A percentile compares a stretch with the other conserved stretches of the same genome.
Evolutionary conservation across 2,888 invertebrate genomes (phyloP).

Genomic region (Sphaerophoria rueppellii): DNA sequence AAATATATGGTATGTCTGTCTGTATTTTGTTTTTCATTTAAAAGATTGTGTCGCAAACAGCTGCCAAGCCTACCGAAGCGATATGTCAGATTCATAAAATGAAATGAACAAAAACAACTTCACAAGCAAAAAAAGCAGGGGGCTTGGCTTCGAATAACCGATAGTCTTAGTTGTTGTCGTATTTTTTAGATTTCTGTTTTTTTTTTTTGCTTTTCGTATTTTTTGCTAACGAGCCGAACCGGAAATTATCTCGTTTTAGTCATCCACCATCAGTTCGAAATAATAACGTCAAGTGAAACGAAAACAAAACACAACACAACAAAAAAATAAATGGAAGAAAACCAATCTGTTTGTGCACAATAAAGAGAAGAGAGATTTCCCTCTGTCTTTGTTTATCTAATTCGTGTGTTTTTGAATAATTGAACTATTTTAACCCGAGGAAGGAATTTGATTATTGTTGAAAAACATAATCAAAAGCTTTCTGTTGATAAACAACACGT

Average conservation of each 20-base stretch:
- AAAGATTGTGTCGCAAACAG: constrained; percentile 30
- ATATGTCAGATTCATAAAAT: constrained; percentile 4
- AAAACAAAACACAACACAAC: not conserved
- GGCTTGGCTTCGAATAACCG: constrained; percentile 59
- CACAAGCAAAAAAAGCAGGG: constrained; percentile 43
- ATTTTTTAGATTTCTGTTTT: constrained; percentile 29
- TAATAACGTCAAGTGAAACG: constrained; percentile 41
- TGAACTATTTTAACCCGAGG: constrained; percentile 11
- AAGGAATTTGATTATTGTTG: constrained; percentile 20
- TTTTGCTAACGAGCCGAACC: constrained; percentile 56
- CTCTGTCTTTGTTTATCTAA: constrained; percentile 38
- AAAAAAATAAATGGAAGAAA: not conserved
- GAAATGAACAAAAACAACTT: not conserved
- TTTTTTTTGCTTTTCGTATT: constrained; percentile 9
- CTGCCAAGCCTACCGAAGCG: constrained; percentile 51
- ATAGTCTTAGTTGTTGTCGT: constrained; percentile 20
- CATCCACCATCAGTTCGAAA: constrained; percentile 53
- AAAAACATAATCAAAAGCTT: constrained; percentile 7
- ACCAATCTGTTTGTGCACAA: constrained; percentile 1
- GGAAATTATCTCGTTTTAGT: constrained; percentile 67
- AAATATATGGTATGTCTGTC: no score
- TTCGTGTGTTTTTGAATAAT: constrained; percentile 13
- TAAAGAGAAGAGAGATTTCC: constrained; percentile 23
- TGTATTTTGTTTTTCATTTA: not conserved
- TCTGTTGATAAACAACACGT: constrained; percentile 17